Evolutionary conservation across 2,113 vertebrate genomes (phyloP), one percentile per base, ranked within the genome.

Genomic region (Pardalotus punctatus): DNA sequence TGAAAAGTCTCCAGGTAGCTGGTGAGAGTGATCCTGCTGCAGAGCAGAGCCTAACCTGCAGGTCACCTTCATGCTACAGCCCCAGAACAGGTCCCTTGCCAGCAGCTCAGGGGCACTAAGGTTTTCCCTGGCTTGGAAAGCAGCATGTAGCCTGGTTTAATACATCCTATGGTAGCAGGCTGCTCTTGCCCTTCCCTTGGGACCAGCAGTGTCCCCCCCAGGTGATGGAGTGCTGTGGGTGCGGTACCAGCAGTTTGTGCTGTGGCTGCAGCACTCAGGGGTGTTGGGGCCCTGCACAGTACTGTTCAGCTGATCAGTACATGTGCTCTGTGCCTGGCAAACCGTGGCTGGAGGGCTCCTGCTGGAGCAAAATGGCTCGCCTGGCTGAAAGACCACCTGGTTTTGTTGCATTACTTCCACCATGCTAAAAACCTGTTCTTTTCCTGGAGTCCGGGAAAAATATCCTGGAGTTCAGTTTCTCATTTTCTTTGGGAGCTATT

Each of bases 211-310:
- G 7, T 50, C 9, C 42, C 31, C 28, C 13, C 12, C 11, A 0
- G 2, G 5, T 0, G 0, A 3, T 22, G 64, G 48, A 23, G 51
- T 2, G 15, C 15, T 0, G 25, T 0, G 25, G 29, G 43, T 9
- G 40, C 0, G 0, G 43, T 9, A 6, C 14, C 4, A 13, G 35
- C 48, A 13, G 33, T 0, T 12, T 4, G 51, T 2, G 15, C 15
- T 0, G n/a, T 5, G 67, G 31, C n/a, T 31, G 62, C 40, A 38
- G 56, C 31, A 9, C 5, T 2, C 3, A 3, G 7, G 1, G 20
- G n/a, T 42, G 57, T 57, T 0, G 0, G 9, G 23, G 18, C 51
- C 17, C 42, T 8, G 10, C 23, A 7, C n/a, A 6, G 3, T 1
- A 1, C 5, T 0, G 0, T 18, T 24, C 50, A n/a, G 35, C 71